phyloP scores from a whole-genome alignment of 2,797 vertebrate species.

The Takifugu ocellatus region DNA sequence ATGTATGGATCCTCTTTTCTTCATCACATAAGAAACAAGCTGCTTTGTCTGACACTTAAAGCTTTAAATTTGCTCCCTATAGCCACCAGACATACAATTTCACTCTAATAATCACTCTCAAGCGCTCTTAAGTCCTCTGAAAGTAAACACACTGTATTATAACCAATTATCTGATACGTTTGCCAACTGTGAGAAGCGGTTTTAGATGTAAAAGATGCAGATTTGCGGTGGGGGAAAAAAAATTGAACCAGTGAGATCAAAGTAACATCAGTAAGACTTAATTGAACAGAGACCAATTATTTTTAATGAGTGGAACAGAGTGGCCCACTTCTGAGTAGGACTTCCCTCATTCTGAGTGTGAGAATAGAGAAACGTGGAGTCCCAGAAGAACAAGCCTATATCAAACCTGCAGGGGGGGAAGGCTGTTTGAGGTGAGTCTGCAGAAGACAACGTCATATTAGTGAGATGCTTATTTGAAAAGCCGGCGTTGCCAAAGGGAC shows the following conservation, averaged over 20 bases:
- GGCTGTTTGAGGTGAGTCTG: conserved; percentile 18
- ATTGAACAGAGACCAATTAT: conserved; percentile 76
- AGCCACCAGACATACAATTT: conserved; percentile 20
- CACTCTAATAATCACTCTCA: conserved; percentile 26
- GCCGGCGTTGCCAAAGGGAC: background rate
- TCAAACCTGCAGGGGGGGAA: conserved; percentile 39
- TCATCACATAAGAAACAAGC: background rate
- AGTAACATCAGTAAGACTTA: conserved; percentile 53
- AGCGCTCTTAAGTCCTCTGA: background rate
- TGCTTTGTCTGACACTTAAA: background rate
- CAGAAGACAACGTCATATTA: conserved; percentile 31
- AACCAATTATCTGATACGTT: conserved; percentile 30
- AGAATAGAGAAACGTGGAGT: conserved; percentile 42
- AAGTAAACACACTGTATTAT: conserved; percentile 31
- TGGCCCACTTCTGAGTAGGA: conserved; percentile 54
- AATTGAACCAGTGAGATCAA: conserved; percentile 55
- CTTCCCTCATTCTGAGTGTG: conserved; percentile 38
- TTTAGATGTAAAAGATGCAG: conserved; percentile 41
- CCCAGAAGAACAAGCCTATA: conserved; percentile 35
- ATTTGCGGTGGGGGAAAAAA: conserved; percentile 1
- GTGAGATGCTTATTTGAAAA: background rate
- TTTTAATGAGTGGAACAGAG: conserved; percentile 70
- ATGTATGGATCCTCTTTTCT: too few relatives aligned
- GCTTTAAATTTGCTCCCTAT: conserved; percentile 17
- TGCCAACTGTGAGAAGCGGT: conserved; percentile 27